Evolutionary conservation across 2,797 vertebrate species (phyloP).

Genomic region (Gastrophryne carolinensis): DNA sequence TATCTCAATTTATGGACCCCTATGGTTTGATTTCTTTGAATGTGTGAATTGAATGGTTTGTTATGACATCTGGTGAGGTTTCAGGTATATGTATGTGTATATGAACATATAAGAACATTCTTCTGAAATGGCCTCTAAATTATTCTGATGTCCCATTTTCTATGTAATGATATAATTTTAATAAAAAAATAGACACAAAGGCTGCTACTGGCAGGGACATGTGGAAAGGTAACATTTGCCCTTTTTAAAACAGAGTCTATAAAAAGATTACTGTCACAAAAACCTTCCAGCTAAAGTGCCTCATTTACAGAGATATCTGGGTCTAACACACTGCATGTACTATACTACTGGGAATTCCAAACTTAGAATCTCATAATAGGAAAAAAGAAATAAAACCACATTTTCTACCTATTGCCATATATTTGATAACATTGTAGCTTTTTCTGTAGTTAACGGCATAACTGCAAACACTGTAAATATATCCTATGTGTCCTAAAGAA

Average conservation of each 20-base stretch:
- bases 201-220: slow-evolving; percentile 6
- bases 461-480: too few species aligned
- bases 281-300: slow-evolving; percentile 34
- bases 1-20: too few species aligned
- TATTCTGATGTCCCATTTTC: slow-evolving; percentile 15
- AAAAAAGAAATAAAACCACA: not conserved
- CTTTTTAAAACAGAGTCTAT: slow-evolving; percentile 28
- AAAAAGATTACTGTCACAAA: slow-evolving; percentile 41
- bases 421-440: too few species aligned
- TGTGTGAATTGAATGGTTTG: too few species aligned
- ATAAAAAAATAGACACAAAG: slow-evolving; percentile 1
- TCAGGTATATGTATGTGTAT: too few species aligned
- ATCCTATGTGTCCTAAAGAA: too few species aligned
- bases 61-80: too few species aligned
- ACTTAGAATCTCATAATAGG: slow-evolving; percentile 7
- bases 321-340: slow-evolving; percentile 15
- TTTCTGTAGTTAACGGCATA: too few species aligned
- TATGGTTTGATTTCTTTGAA: too few species aligned
- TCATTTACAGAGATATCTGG: slow-evolving; percentile 24
- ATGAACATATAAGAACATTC: not conserved
- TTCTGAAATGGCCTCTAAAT: not conserved
- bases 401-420: not conserved
- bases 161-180: not conserved
- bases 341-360: slow-evolving; percentile 29
- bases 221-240: slow-evolving; percentile 19